A percentile compares a stretch with the other conserved stretches of the same genome.
Conservation (phyloP, 2,888 invertebrate genomes). For the Bellardia pandia region DNA sequence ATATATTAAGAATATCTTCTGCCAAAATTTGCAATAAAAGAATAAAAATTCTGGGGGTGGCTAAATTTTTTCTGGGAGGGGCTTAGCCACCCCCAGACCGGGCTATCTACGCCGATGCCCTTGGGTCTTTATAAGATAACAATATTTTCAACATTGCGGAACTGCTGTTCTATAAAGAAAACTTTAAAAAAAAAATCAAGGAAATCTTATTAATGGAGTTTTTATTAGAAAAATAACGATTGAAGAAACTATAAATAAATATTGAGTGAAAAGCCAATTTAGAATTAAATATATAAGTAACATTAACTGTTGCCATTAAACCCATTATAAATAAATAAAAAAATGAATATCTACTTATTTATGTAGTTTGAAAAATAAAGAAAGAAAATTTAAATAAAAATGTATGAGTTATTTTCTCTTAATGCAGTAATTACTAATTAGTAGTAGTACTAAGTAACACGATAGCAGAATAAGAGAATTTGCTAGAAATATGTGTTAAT, state of each 20-base stretch:
- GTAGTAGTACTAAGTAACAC: background rate
- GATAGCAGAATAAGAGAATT: background rate
- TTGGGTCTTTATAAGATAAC: background rate
- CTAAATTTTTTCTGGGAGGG: too few species aligned
- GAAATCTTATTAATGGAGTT: background rate
- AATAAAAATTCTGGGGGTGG: too few species aligned
- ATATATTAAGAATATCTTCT: too few species aligned
- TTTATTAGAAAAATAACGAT: background rate
- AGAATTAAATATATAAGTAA: background rate
- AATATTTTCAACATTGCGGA: background rate
- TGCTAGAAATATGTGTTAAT: background rate
- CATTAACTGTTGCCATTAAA: background rate
- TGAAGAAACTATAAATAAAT: background rate
- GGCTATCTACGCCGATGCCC: too few species aligned
- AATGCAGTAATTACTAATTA: too few species aligned
- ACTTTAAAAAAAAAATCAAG: background rate
- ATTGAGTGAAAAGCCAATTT: background rate
- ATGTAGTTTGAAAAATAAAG: too few species aligned
- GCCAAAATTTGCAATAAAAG: too few species aligned
- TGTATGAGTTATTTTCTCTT: too few species aligned
- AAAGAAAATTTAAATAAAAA: too few species aligned
- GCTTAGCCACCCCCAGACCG: too few species aligned
- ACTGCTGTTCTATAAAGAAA: background rate
- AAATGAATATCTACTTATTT: too few species aligned
- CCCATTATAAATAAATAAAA: background rate